A percentile compares a stretch with the other conserved stretches of the same genome.
phyloP scores from a whole-genome alignment of 2,888 invertebrate species.

The Orchesellides sinensis region DNA sequence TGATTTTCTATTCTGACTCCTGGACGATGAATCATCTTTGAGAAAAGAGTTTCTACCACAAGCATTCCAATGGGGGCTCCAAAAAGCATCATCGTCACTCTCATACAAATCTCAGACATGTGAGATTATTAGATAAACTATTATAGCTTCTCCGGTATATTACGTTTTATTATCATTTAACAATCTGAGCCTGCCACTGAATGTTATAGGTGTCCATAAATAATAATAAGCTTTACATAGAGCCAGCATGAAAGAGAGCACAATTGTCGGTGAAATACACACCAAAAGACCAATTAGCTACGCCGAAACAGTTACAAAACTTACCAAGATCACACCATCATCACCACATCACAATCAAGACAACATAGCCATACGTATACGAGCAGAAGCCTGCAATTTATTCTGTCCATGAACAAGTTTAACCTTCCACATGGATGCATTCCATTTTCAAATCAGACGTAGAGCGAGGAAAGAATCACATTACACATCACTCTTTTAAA shows the following conservation, averaged over 20 bases:
- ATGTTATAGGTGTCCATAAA: background rate
- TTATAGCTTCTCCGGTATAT: too few species aligned
- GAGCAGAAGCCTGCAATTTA: constrained; percentile 50
- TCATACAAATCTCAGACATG: background rate
- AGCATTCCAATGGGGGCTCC: background rate
- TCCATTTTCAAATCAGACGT: constrained; percentile 40
- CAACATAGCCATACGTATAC: background rate
- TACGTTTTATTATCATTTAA: too few species aligned
- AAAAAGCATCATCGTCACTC: background rate
- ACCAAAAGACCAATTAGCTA: constrained; percentile 56
- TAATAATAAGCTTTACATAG: background rate
- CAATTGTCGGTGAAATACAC: constrained; percentile 37
- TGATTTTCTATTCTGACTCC: constrained; percentile 32
- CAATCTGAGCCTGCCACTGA: background rate
- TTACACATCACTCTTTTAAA: constrained; percentile 20
- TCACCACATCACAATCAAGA: constrained; percentile 19
- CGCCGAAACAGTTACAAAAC: constrained; percentile 49
- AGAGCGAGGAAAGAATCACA: constrained; percentile 33
- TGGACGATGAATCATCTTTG: constrained; percentile 34
- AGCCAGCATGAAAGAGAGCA: background rate
- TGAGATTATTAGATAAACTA: constrained; percentile 11
- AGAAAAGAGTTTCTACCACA: background rate
- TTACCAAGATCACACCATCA: constrained; percentile 17
- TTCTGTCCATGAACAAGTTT: constrained; percentile 47
- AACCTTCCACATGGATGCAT: constrained; percentile 58